These are phyloP conservation scores for Cephus pulcher DNA, from an alignment of 2,888 invertebrate species.

Conservation along the genomic window DNA sequence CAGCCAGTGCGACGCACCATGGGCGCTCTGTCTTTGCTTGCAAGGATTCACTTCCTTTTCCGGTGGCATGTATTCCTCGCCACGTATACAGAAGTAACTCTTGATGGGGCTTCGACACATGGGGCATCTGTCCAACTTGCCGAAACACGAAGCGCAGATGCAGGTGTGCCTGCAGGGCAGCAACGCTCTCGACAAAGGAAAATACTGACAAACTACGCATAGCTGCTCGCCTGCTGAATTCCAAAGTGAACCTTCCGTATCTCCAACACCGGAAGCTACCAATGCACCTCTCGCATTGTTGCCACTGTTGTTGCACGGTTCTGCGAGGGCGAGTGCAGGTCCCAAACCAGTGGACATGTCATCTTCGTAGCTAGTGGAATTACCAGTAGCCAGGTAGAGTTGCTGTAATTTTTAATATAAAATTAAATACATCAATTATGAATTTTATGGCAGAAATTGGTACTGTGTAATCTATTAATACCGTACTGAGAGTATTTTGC, in stretches of 20 bases:
- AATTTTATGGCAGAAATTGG: no score
- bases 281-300: constrained; percentile 50
- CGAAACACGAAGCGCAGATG: constrained; percentile 84
- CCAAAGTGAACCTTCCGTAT: constrained; percentile 69
- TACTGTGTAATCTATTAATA: no score
- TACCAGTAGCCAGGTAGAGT: constrained; percentile 81
- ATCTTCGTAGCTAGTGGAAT: constrained; percentile 70
- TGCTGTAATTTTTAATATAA: constrained; percentile 69
- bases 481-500: no score
- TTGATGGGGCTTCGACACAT: constrained; percentile 87
- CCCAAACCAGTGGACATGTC: constrained; percentile 64
- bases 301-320: constrained; percentile 64
- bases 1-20: constrained; percentile 64
- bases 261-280: constrained; percentile 62
- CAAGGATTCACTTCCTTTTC: constrained; percentile 63
- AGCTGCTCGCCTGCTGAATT: constrained; percentile 72
- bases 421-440: no score
- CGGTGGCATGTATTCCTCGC: constrained; percentile 78
- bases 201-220: constrained; percentile 87
- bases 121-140: constrained; percentile 85
- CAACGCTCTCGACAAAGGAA: constrained; percentile 81
- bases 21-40: constrained; percentile 65
- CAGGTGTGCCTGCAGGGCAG: constrained; percentile 89
- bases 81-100: constrained; percentile 85
- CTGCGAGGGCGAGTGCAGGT: constrained; percentile 68